Base-by-base conservation (phyloP, 1,140 invertebrate genomes). In the Helicoverpa zea region DNA sequence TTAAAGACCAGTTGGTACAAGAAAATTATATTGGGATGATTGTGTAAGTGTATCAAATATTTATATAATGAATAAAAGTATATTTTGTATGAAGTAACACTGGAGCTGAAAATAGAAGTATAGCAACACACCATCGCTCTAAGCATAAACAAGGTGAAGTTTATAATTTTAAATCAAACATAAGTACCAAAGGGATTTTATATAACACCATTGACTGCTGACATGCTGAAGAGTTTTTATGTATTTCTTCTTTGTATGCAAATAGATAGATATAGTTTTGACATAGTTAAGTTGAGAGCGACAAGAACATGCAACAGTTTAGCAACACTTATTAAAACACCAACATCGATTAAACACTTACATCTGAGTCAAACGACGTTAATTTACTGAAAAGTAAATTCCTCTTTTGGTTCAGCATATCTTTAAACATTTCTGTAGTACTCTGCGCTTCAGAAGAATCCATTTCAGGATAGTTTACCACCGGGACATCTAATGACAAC, bases 321-420 rank as follows among this genome's bases (percentile, higher is more conserved):
- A 29, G 86, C 87, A 73, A 88, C 84, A 85, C 51, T 77, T 54
- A 66, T 51, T 23, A 43, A 11, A 1, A 51, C 43, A 63, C 43
- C 9, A 13, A 49, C n/a, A 35, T 75, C 9, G 35, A 58, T 58
- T 2, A 0, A n/a, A 14, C 90, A 95, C 96, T 97, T 95, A 98
- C 98, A 94, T 99, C 98, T 0, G 98, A 98, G 88, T 98, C 98
- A 82, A 98, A 97, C 0, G 98, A 98, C 9, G 98, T 98, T 58
- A 98, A 95, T 94, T 98, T 98, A 88, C 97, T 98, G 81, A 98
- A 96, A 70, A 99, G 95, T 84, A 98, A 97, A 88, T 98, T 98
- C 84, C 98, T 96, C 90, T 98, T 98, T 83, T 98, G 98, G 82
- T 97, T 97, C 84, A 98, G 96, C 95, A 98, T 97, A 87, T 98